Conservation (phyloP, 2,888 invertebrate genomes). For the Leptinotarsa rubiginosa region DNA sequence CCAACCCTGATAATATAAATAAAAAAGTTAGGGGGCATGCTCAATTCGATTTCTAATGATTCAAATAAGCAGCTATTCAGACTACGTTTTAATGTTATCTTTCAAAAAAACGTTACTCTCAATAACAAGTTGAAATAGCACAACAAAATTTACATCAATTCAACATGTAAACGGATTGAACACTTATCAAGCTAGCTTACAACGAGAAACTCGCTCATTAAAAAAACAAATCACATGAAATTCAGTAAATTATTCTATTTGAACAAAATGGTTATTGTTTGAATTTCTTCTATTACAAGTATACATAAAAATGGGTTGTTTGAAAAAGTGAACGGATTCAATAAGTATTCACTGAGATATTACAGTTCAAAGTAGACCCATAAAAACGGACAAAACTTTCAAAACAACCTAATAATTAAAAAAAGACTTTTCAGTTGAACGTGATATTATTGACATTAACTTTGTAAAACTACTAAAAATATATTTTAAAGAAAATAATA, state of each 20-base stretch:
- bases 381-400: not conserved
- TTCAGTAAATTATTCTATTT: not conserved
- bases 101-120: not conserved
- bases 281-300: not conserved
- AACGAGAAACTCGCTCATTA: too few species aligned
- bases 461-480: not conserved
- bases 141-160: constrained; percentile 5
- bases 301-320: not conserved
- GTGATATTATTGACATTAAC: not conserved
- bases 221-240: too few species aligned
- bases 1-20: constrained; percentile 74
- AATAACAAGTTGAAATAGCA: constrained; percentile 6
- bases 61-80: constrained; percentile 20
- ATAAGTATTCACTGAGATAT: too few species aligned
- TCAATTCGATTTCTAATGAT: constrained; percentile 27
- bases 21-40: constrained; percentile 53
- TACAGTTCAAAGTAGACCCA: not conserved
- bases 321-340: too few species aligned
- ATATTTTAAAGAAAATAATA: not conserved
- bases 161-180: not conserved
- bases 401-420: not conserved
- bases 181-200: too few species aligned
- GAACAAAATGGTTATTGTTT: not conserved
- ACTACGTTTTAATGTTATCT: constrained; percentile 10
- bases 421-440: not conserved